Evolutionary conservation across 2,888 invertebrate genomes (phyloP), one percentile per base, ranked within the genome.

Genomic region (Onchidella celtica): DNA sequence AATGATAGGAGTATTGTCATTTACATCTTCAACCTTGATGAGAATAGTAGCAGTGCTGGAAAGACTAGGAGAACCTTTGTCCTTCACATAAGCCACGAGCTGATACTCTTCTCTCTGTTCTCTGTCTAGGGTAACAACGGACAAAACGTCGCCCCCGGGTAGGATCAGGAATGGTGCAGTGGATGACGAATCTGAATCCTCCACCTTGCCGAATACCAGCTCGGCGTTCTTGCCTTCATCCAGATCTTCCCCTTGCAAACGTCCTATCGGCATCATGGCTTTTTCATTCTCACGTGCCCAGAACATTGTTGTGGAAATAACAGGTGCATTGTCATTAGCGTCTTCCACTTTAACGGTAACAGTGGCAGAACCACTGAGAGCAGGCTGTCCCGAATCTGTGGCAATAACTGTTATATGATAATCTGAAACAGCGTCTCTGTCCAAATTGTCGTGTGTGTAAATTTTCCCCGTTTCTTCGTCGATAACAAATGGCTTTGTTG

Each of bases 301-400:
- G n/a, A 92, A 87, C 92, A 96, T 97, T 89, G 97, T 96, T 90
- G 97, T 97, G 92, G 96, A 97, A 94, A 99, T 98, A 55, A 98
- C 94, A 40, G 99, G 99, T 92, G 96, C 97, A 86, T 98, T 95
- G 93, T 98, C 98, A 80, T 93, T 93, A 76, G 89, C 86, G 85
- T 93, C 93, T 27, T 82, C 83, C 3, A 93, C 87, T 24, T 85
- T 82, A 29, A 90, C 82, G 55, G 81, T 80, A 2, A 89, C 85
- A 3, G 75, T 96, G 3, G 85, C 78, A 21, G 85, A 78, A 4
- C 85, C 86, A 3, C 85, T 84, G 32, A 81, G 81, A 1, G 80
- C 57, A 21, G 87, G 87, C 6, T 59, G 47, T 1, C 88, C 88
- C 6, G 85, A 84, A 77, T 89, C 91, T 47, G 85, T 87, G 2